phyloP scores from a whole-genome alignment of 2,888 invertebrate species.

The Eristalis tenax region DNA sequence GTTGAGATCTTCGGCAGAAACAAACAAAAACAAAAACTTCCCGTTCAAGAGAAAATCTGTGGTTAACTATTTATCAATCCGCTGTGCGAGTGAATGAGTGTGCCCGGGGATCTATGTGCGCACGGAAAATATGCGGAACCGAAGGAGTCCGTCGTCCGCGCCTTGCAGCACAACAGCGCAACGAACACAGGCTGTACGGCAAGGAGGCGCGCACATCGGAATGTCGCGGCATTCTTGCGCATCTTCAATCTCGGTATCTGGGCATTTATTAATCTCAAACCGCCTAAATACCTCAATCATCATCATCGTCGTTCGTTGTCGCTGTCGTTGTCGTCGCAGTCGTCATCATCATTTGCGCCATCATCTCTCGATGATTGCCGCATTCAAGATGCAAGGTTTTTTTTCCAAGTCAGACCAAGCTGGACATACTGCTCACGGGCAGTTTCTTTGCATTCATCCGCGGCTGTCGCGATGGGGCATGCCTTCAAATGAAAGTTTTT shows the following conservation, averaged over 20 bases:
- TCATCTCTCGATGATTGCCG: constrained; percentile 61
- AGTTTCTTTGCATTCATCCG: constrained; percentile 11
- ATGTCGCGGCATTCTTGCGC: constrained; percentile 65
- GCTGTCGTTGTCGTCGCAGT: constrained; percentile 42
- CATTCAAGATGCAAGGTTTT: constrained; percentile 28
- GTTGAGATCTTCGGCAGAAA: neutral
- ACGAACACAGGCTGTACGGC: constrained; percentile 10
- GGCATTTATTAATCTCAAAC: constrained; percentile 71
- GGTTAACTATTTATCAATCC: constrained; percentile 30
- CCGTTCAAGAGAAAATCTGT: constrained; percentile 31
- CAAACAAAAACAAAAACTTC: constrained; percentile 5
- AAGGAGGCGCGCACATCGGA: constrained; percentile 47
- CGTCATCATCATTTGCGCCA: constrained; percentile 63
- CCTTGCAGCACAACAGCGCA: constrained; percentile 23
- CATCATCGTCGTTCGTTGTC: constrained; percentile 55
- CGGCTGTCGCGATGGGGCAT: constrained; percentile 16
- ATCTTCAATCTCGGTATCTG: constrained; percentile 68
- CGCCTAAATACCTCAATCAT: constrained; percentile 72
- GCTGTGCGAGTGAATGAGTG: neutral
- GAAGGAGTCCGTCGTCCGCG: constrained; percentile 43
- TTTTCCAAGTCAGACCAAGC: constrained; percentile 1
- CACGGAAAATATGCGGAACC: constrained; percentile 55
- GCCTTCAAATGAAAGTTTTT: constrained; percentile 55
- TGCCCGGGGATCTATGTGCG: neutral
- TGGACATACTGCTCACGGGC: constrained; percentile 16